Percentiles rank a stretch among this genome's conserved stretches.
phyloP scores from a whole-genome alignment of 2,113 vertebrate genomes.

The Cettia cetti region DNA sequence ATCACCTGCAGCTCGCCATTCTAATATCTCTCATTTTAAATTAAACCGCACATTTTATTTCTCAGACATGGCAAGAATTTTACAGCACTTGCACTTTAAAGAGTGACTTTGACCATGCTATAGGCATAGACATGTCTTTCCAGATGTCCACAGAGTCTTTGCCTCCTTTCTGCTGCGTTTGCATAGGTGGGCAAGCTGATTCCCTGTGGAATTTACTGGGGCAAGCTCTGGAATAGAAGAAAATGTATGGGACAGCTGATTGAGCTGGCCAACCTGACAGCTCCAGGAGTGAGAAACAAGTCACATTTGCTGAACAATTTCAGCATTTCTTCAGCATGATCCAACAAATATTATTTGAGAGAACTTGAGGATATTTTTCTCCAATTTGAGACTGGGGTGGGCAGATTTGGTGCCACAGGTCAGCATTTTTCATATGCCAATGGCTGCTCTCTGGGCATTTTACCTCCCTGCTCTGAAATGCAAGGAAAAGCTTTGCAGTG shows the following conservation, averaged over 20 bases:
- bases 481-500: background rate
- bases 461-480: background rate
- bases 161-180: background rate
- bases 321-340: background rate
- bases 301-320: background rate
- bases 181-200: background rate
- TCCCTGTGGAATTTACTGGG: background rate
- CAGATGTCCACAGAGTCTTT: background rate
- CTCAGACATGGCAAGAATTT: conserved; percentile 18
- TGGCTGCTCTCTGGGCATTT: background rate
- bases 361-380: background rate
- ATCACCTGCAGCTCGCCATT: conserved; percentile 37
- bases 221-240: background rate
- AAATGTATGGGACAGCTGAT: background rate
- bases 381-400: background rate
- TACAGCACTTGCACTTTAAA: background rate
- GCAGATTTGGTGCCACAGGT: background rate
- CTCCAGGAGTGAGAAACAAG: background rate
- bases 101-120: background rate
- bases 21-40: conserved; percentile 54
- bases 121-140: background rate
- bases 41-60: conserved; percentile 27
- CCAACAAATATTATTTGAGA: background rate
- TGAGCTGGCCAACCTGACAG: background rate
- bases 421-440: background rate